These are phyloP conservation scores for Antechinus flavipes DNA, from an alignment of 2,113 vertebrate genomes.

Conservation along the genomic window DNA sequence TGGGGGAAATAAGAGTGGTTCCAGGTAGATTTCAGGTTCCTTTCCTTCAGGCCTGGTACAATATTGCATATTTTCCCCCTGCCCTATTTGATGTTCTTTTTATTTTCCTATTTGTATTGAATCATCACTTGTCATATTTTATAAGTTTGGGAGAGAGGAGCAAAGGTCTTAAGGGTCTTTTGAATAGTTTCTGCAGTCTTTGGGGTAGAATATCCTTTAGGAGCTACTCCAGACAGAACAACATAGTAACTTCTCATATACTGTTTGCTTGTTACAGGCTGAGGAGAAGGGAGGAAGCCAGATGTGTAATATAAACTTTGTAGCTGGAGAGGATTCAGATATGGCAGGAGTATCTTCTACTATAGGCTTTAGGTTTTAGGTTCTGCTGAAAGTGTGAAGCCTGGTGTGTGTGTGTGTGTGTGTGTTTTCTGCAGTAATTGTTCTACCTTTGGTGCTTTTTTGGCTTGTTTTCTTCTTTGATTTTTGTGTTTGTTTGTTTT, in stretches of 20 bases:
- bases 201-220: neutral
- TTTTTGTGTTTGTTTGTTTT: neutral
- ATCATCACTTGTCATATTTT: neutral
- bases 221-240: neutral
- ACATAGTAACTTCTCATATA: no score
- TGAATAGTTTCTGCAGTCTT: neutral
- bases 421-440: no score
- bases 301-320: neutral
- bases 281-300: neutral
- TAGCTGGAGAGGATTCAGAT: no score
- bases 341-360: neutral
- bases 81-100: no score
- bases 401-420: no score
- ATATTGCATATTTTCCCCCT: neutral
- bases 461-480: no score
- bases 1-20: neutral
- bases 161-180: neutral
- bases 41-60: neutral
- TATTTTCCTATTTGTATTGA: no score
- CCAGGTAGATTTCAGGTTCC: neutral
- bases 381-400: neutral
- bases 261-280: no score
- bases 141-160: neutral
- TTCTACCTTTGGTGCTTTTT: neutral
- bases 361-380: neutral